Evolutionary conservation across 2,888 invertebrate genomes (phyloP).

Genomic region (Macrophya alboannulata): DNA sequence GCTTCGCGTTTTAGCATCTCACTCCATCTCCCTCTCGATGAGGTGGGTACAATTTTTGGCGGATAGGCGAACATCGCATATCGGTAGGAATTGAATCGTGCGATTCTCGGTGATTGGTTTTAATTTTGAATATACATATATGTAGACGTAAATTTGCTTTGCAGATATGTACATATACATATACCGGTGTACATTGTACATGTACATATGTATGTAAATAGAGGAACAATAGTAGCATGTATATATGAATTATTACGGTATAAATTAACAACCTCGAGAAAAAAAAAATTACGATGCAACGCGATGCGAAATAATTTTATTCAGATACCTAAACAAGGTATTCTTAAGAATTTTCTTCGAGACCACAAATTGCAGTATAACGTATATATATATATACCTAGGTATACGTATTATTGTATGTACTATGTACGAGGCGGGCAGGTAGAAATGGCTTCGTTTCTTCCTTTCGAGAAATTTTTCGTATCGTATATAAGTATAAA

Average conservation of each 20-base stretch:
- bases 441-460: not conserved
- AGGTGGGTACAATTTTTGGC: constrained; percentile 35
- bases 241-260: not conserved
- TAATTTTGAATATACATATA: not conserved
- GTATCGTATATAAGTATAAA: not conserved
- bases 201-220: not conserved
- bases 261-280: not conserved
- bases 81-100: not conserved
- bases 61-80: not conserved
- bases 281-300: not conserved
- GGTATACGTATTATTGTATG: not conserved
- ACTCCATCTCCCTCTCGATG: not conserved
- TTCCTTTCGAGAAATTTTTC: not conserved
- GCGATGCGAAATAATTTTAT: not conserved
- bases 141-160: no score
- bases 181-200: not conserved
- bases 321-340: not conserved
- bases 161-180: not conserved
- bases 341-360: not conserved
- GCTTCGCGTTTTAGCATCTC: constrained; percentile 41
- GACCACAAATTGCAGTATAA: not conserved
- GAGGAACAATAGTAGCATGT: not conserved
- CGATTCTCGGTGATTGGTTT: not conserved
- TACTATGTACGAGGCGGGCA: not conserved
- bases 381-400: not conserved